A percentile compares a stretch with the other conserved stretches of the same genome.
Conservation (phyloP, 2,113 vertebrate species). For the Sus scrofa region T2T-Sscrofa CM000820.6:37615501-37616000, state of each 20-base stretch:
- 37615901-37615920: not conserved
- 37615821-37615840: not conserved
- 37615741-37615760: not conserved
- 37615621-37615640: not conserved
- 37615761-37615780: not conserved
- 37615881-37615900: not conserved
- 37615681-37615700: not conserved
- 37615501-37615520: not conserved
- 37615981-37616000: not conserved
- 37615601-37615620: not conserved
- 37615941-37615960: not conserved
- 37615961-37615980: not conserved
- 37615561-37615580: not conserved
- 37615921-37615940: not conserved
- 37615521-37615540: not conserved
- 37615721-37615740: not conserved
- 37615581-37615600: not conserved
- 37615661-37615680: not conserved
- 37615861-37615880: not conserved
- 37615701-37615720: not conserved
- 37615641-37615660: not conserved
- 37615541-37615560: not conserved
- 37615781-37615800: not conserved
- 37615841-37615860: not conserved
- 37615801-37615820: not conserved